Evolutionary conservation across 2,797 vertebrate genomes (phyloP).

Genomic region (Lepus oiostolus): DNA sequence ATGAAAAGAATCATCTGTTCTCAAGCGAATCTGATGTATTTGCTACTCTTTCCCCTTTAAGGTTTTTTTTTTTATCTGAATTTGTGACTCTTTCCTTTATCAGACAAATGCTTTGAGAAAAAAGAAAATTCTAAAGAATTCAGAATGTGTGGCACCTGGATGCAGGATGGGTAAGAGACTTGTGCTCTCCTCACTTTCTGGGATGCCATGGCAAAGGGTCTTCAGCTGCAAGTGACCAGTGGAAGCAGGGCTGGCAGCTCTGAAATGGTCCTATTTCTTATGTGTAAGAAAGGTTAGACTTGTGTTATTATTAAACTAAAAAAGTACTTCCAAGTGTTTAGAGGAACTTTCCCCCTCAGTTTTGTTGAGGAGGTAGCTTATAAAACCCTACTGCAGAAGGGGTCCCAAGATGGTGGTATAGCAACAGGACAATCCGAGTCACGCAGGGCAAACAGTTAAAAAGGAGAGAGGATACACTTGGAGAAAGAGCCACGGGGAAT

Average conservation of each 20-base stretch:
- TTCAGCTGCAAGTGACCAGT: neutral
- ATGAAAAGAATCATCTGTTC: neutral
- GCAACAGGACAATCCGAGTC: too few relatives aligned
- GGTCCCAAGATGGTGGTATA: too few relatives aligned
- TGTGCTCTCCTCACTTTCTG: neutral
- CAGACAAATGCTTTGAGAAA: slow-evolving; percentile 74
- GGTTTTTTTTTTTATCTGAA: neutral
- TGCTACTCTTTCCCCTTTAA: neutral
- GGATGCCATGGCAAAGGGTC: neutral
- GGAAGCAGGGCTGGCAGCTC: neutral
- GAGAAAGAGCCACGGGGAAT: too few relatives aligned
- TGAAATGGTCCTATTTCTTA: neutral
- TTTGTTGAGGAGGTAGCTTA: slow-evolving; percentile 21
- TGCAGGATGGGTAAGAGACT: slow-evolving; percentile 62
- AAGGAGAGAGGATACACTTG: too few relatives aligned
- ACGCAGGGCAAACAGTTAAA: too few relatives aligned
- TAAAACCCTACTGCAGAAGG: neutral
- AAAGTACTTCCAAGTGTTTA: neutral
- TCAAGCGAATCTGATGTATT: neutral
- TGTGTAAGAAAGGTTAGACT: neutral
- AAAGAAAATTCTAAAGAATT: slow-evolving; percentile 1
- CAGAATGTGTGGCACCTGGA: slow-evolving; percentile 64
- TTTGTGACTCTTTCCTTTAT: slow-evolving; percentile 52
- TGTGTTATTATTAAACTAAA: slow-evolving; percentile 34
- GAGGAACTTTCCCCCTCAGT: neutral